Evolutionary conservation across 2,888 invertebrate genomes (phyloP), one percentile per base, ranked within the genome.

Genomic region (Margaritifera margaritifera): DNA sequence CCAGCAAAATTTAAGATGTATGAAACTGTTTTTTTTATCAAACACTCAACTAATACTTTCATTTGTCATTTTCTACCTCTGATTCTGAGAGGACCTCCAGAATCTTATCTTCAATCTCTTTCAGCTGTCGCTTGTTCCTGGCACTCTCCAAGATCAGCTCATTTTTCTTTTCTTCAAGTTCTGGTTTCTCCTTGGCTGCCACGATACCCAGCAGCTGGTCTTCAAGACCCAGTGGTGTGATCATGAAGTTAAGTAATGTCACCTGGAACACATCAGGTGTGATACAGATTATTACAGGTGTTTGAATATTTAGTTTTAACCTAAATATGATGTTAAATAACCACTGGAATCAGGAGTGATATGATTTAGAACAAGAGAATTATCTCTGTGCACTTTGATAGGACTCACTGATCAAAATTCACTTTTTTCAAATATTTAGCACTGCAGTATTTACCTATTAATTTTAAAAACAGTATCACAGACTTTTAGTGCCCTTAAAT

Each of bases 71-170:
- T 59, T 67, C 53, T 71, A 88, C 88, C 86, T 89, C 82, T 0
- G 96, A 95, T 0, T 94, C 93, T 0, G 96, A 94, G 0, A 96
- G 90, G 72, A 96, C 96, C 91, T 96, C 94, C 6, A 98, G 91
- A 79, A 98, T 98, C 90, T 96, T 94, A 86, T 97, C 96, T 90
- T 98, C 97, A 61, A 97, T 94, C 88, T 96, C 96, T 87, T 96
- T 96, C 65, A 97, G 90, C 76, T 95, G 95, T 81, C 94, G 93
- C 89, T 95, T 95, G 90, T 98, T 97, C 83, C 93, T 93, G 18
- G 97, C 97, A 64, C 95, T 94, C 89, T 97, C 96, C 18, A 96
- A 92, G 80, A 97, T 96, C 85, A 97, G 92, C 87, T 95, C 93
- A 90, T 96, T 96, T 91, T 97, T 96, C 90, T 95, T 95, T 81